Base-by-base conservation (phyloP, 1,140 invertebrate genomes). In the Orchesella cincta region DNA sequence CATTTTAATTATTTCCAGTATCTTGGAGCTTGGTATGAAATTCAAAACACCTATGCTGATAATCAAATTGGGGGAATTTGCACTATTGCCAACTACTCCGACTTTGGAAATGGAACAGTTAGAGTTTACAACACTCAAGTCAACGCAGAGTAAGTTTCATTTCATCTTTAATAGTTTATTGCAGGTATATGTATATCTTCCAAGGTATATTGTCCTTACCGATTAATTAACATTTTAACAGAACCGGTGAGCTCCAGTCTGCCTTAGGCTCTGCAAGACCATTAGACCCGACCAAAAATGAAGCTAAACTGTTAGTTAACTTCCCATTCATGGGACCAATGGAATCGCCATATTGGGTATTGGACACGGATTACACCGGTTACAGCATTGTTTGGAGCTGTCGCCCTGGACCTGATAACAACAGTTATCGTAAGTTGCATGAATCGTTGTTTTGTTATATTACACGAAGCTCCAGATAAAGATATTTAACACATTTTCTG, bases 1-100 rank as follows among this genome's bases (percentile, higher is more conserved):
- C n/a, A 26, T 23, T 26, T 26, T 12, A 39, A 75, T 80, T 81
- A 73, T 82, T 88, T 88, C 75, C 86, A 92, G 91, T 94, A 93
- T 83, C 82, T 91, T 81, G 93, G 92, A 5, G 88, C 88, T 81
- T 94, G 92, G 92, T 93, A 91, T 82, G 92, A 93, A 86, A 87
- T 89, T 14, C 89, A 92, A 81, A 90, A 90, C 79, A 93, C 93
- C 84, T 93, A 92, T 80, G 89, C 91, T 1, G 82, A 90, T 8
- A 93, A 93, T 83, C 90, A 93, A 84, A 87, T 91, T 54, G 91
- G 89, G 1, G 91, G 92, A 34, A 91, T 90, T 84, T 94, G 93
- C 83, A 90, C 92, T 1, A 90, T 88, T 14, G 91, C 92, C 0
- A 88, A 88, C 75, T 93, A 93, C 82, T 84, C 82, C 5, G 75